phyloP scores from a whole-genome alignment of 2,797 vertebrate species.

The Choloepus didactylus region DNA sequence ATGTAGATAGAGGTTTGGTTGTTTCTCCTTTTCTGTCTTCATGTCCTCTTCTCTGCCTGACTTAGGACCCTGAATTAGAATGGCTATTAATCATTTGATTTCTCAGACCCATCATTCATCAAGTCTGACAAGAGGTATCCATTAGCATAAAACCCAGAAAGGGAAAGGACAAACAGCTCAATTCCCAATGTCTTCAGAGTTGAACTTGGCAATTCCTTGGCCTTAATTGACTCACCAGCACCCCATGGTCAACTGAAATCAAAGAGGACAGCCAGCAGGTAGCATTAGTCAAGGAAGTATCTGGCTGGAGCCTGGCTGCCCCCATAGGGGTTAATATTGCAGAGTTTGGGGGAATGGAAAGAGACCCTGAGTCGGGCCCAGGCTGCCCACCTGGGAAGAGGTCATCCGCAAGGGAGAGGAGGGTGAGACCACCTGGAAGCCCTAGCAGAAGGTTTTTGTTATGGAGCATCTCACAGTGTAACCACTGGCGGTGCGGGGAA shows the following conservation, averaged over 20 bases:
- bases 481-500: neutral
- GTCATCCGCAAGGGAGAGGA: neutral
- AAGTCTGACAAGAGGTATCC: conserved; percentile 53
- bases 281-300: neutral
- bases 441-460: conserved; percentile 57
- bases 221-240: conserved; percentile 34
- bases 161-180: conserved; percentile 53
- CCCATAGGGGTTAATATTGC: neutral
- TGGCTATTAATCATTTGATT: conserved; percentile 67
- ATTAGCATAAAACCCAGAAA: conserved; percentile 66
- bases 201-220: conserved; percentile 58
- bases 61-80: conserved; percentile 26
- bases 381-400: neutral
- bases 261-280: neutral
- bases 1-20: neutral
- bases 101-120: conserved; percentile 60
- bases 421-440: neutral
- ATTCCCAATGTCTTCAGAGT: neutral
- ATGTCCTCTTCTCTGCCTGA: conserved; percentile 35
- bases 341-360: neutral
- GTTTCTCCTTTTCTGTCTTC: conserved; percentile 55
- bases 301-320: neutral
- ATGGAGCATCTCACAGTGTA: conserved; percentile 51
- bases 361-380: neutral
- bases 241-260: neutral